A percentile compares a stretch with the other conserved stretches of the same genome.
Evolutionary conservation across 2,113 vertebrate genomes (phyloP).

Genomic region (Larimichthys crocea): DNA sequence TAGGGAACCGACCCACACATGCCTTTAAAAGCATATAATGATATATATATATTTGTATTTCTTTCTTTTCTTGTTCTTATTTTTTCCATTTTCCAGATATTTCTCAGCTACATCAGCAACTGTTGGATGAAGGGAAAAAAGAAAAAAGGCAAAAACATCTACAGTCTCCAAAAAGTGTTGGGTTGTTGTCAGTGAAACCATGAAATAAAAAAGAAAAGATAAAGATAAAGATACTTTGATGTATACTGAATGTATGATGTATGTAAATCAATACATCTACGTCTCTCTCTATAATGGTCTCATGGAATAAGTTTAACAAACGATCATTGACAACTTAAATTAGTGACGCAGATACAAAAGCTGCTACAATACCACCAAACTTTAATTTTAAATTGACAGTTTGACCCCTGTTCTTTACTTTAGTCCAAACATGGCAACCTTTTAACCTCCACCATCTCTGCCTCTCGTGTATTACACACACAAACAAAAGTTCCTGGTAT

Average conservation of each 20-base stretch:
- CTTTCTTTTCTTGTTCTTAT: no score
- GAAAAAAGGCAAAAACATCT: not conserved
- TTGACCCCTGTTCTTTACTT: not conserved
- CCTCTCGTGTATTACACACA: conserved; percentile 39
- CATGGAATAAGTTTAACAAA: not conserved
- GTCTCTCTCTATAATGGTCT: not conserved
- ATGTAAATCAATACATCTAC: no score
- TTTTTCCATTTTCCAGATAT: no score
- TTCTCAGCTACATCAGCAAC: no score
- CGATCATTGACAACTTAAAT: no score
- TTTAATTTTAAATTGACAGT: not conserved
- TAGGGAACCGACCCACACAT: no score
- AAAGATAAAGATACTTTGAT: no score
- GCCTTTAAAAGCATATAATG: not conserved
- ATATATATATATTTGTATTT: not conserved
- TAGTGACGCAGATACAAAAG: not conserved
- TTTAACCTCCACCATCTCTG: conserved; percentile 28
- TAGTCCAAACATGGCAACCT: conserved; percentile 16
- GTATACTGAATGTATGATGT: no score
- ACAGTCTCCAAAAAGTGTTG: no score
- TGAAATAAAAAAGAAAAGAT: no score
- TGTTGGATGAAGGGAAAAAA: no score
- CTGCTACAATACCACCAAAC: not conserved
- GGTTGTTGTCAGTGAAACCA: no score
- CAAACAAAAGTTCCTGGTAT: conserved; percentile 57